A percentile compares a stretch with the other conserved stretches of the same genome.
phyloP scores from a whole-genome alignment of 23 tunicate genomes.

The Botrylloides violaceus region DNA sequence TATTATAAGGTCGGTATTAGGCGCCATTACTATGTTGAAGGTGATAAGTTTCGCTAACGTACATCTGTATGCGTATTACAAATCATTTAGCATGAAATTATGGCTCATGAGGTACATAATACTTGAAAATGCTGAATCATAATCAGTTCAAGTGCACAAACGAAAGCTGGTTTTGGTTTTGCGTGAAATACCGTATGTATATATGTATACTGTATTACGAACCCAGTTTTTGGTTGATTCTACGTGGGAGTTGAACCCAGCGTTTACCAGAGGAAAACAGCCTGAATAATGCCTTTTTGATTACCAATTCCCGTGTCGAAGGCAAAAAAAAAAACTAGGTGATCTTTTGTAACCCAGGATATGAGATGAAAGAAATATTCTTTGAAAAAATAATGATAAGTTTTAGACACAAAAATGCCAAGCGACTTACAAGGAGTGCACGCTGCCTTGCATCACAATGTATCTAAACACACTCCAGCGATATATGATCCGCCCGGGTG shows the following conservation, averaged over 20 bases:
- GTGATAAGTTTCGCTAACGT: no score
- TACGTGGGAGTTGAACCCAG: neutral
- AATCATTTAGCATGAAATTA: no score
- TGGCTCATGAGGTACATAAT: no score
- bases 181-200: no score
- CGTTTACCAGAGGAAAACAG: neutral
- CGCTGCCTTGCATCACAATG: slow-evolving; percentile 1
- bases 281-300: neutral
- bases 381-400: neutral
- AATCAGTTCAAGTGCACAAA: no score
- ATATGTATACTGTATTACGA: no score
- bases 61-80: no score
- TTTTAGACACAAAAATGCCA: neutral
- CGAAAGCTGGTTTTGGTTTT: no score
- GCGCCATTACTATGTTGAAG: no score
- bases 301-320: neutral
- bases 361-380: neutral
- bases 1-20: no score
- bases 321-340: neutral
- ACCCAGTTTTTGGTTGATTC: no score
- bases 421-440: neutral
- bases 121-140: no score
- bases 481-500: neutral
- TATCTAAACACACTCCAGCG: neutral
- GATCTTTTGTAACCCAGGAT: neutral